Conservation (phyloP, 2,888 invertebrate genomes). For the Corythucha ciliata region DNA sequence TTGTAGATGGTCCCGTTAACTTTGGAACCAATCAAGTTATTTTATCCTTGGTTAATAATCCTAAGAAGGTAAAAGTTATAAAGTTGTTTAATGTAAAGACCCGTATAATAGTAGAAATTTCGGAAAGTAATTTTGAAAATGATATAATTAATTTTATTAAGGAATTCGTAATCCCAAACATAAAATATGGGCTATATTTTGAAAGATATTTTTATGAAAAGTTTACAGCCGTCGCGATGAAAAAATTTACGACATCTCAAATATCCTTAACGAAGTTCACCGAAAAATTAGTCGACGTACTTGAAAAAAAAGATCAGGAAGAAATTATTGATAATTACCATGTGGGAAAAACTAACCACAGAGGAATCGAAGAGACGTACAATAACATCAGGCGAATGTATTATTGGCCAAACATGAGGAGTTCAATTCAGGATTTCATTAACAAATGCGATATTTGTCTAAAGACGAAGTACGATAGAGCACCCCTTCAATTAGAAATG, state of each 20-base stretch:
- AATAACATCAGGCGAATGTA: too few relatives aligned
- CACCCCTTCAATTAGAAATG: neutral
- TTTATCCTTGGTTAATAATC: neutral
- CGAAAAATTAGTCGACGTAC: too few relatives aligned
- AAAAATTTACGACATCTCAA: neutral
- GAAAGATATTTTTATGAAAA: neutral
- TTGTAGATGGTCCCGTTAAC: neutral
- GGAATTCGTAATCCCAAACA: constrained; percentile 3
- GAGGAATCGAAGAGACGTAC: neutral
- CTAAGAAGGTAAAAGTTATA: neutral
- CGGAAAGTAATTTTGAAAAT: neutral
- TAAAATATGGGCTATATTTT: constrained; percentile 3
- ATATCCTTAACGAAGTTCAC: neutral
- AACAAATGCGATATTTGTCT: neutral
- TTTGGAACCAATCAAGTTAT: neutral
- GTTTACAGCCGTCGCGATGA: neutral
- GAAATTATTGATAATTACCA: neutral
- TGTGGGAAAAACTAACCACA: constrained; percentile 9
- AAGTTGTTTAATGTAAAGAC: neutral
- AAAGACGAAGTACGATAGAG: constrained; percentile 1
- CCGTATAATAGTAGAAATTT: neutral
- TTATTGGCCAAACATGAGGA: constrained; percentile 10
- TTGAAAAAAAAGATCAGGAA: neutral
- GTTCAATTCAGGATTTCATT: neutral
- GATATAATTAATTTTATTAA: constrained; percentile 4